Conservation (phyloP, 2,113 vertebrate genomes). For the Plestiodon gilberti region DNA sequence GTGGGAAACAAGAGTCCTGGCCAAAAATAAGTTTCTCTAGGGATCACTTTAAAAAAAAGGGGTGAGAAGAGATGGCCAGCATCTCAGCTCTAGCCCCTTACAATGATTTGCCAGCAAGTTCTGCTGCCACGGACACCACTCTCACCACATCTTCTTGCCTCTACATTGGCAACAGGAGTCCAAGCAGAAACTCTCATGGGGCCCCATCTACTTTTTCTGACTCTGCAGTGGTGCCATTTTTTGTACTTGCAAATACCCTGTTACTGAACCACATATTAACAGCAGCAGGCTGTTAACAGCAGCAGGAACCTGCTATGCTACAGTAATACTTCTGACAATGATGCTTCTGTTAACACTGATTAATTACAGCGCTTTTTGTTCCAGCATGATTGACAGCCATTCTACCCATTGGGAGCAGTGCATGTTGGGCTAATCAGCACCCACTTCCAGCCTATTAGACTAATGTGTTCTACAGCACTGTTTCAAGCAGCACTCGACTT, state of each 20-base stretch:
- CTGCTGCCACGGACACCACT: neutral
- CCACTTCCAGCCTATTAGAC: too few relatives aligned
- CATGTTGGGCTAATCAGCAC: too few relatives aligned
- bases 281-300: neutral
- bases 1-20: neutral
- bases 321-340: neutral
- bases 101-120: neutral
- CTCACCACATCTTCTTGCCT: neutral
- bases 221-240: neutral
- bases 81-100: neutral
- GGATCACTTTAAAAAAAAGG: neutral
- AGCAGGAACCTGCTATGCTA: neutral
- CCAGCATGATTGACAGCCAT: too few relatives aligned
- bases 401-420: too few relatives aligned
- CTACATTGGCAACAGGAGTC: neutral
- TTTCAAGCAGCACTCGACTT: too few relatives aligned
- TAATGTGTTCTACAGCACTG: too few relatives aligned
- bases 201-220: neutral
- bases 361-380: too few relatives aligned
- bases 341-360: too few relatives aligned
- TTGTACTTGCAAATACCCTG: neutral
- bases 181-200: neutral
- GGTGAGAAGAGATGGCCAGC: neutral
- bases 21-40: neutral
- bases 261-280: neutral